Percentiles rank a stretch among this genome's conserved stretches.
Evolutionary conservation across 2,797 vertebrate genomes (phyloP).

Genomic region (Hippopotamyrus pictus): DNA sequence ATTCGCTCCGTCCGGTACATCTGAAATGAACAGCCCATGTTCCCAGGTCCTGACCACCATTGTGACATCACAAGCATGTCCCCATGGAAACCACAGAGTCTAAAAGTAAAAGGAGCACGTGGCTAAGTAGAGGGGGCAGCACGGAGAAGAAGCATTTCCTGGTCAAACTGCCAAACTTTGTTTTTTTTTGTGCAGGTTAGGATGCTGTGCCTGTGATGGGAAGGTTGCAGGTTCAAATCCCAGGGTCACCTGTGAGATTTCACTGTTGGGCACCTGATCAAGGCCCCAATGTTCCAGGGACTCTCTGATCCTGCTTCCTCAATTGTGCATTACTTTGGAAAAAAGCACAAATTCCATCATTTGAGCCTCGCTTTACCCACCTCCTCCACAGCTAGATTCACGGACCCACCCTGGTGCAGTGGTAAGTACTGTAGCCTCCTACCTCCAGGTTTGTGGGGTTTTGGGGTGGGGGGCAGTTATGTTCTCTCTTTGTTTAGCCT

Average conservation of each 20-base stretch:
- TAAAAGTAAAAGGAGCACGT: neutral
- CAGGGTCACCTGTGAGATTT: neutral
- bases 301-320: neutral
- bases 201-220: neutral
- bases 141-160: neutral
- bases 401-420: neutral
- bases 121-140: neutral
- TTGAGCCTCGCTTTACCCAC: constrained; percentile 14
- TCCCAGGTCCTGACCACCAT: neutral
- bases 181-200: neutral
- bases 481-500: neutral
- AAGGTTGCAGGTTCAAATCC: neutral
- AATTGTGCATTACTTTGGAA: neutral
- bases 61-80: neutral
- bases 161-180: neutral
- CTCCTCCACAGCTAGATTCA: neutral
- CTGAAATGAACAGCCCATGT: constrained; percentile 14
- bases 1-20: constrained; percentile 23
- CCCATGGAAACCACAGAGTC: constrained; percentile 1
- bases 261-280: neutral
- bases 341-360: constrained; percentile 3
- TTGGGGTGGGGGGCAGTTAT: neutral
- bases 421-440: neutral
- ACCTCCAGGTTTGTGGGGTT: neutral
- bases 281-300: neutral